Percentiles rank a stretch among this genome's conserved stretches.
phyloP scores from a whole-genome alignment of 2,888 invertebrate genomes.

The Zaprionus bogoriensis region DNA sequence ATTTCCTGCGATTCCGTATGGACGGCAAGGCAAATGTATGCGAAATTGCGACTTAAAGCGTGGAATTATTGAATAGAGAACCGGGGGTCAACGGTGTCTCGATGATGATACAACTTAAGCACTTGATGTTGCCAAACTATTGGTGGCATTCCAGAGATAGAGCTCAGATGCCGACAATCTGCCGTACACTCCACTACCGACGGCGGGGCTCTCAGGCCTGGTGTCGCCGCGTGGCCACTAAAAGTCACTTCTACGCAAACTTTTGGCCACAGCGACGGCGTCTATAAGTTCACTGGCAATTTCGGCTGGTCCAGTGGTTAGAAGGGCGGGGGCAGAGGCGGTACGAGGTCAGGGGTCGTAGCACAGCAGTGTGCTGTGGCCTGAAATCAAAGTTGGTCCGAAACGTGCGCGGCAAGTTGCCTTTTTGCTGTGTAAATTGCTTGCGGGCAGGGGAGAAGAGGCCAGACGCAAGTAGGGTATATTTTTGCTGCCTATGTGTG shows the following conservation, averaged over 20 bases:
- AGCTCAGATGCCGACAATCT: not conserved
- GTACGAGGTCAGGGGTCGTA: not conserved
- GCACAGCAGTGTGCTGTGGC: conserved; percentile 3
- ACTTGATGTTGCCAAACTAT: conserved; percentile 35
- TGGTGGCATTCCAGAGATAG: not conserved
- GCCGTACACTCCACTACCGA: no score
- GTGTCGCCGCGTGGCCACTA: conserved; percentile 10
- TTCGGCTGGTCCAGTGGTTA: not conserved
- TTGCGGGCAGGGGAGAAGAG: not conserved
- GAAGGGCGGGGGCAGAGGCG: not conserved
- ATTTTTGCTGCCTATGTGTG: conserved; percentile 1
- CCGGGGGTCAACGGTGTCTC: conserved; percentile 13
- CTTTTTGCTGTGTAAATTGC: conserved; percentile 5
- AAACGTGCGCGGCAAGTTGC: conserved; percentile 33
- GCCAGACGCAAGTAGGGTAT: not conserved
- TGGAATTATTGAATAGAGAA: conserved; percentile 8
- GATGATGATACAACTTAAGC: conserved; percentile 31
- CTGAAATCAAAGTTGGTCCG: conserved; percentile 52
- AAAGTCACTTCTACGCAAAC: conserved; percentile 51
- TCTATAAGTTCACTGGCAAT: conserved; percentile 13
- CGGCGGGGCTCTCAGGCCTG: no score
- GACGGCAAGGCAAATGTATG: not conserved
- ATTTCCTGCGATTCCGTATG: not conserved
- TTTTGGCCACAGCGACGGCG: conserved; percentile 21
- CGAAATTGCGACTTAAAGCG: not conserved